Evolutionary conservation across 2,113 vertebrate species (phyloP), one percentile per base, ranked within the genome.

Genomic region (Machaerirhynchus nigripectus): DNA sequence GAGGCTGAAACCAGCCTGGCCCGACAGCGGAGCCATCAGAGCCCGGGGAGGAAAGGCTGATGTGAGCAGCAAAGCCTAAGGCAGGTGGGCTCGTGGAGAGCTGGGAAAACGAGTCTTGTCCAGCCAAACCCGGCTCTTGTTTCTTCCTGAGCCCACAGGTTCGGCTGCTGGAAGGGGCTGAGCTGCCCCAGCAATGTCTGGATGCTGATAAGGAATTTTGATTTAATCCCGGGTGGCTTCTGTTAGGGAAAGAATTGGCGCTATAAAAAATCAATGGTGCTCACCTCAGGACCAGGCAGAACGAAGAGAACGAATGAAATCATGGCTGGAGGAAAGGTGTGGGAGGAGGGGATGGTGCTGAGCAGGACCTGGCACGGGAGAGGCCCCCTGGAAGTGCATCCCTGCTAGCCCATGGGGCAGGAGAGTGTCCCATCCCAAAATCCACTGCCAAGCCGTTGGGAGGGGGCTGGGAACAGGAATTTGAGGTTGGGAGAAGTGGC

Each of bases 371-470:
- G 81, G 67, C 2, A 2, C 0, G 0, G 74, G 39, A 39, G 9
- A 30, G 35, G 1, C 0, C 2, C 15, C 22, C 40, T 9, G 3
- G 30, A 39, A 16, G 27, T 2, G 1, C 37, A 9, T 16, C 77
- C 47, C 17, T 14, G n/a, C 13, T 67, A 42, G 39, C 27, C 13
- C 5, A 0, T 3, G 65, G 55, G 79, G 37, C 47, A 70, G 40
- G 35, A 0, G 13, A 4, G 2, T n/a, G 33, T 21, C 26, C 50
- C 52, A 10, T 11, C 40, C 90, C 84, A 14, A 63, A 90, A 90
- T 15, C 37, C 55, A 35, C 2, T 1, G 1, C 9, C 31, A 7
- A 9, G 30, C 6, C 13, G 0, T 3, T 0, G 1, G 53, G 28
- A 80, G 7, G 21, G 71, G 42, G 10, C 7, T 2, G 11, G 71